A percentile compares a stretch with the other conserved stretches of the same genome.
Conservation (phyloP, 2,888 invertebrate species). For the Sesia bembeciformis region DNA sequence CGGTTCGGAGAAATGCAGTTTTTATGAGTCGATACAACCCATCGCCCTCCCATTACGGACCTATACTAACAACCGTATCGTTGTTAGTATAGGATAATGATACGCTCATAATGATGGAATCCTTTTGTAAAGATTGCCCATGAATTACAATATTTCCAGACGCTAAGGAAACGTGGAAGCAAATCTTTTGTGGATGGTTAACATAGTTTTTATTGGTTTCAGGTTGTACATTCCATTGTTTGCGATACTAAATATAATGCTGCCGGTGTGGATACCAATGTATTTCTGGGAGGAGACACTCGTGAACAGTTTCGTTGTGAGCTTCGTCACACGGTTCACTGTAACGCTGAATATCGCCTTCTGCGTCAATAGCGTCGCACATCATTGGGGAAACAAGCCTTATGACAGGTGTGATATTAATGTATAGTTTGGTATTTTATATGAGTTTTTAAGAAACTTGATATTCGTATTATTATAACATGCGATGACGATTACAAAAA, state of each 20-base stretch:
- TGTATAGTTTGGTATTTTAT: too few relatives aligned
- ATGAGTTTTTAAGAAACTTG: too few relatives aligned
- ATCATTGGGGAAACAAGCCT: slow-evolving; percentile 93
- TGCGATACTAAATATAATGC: slow-evolving; percentile 76
- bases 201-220: slow-evolving; percentile 19
- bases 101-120: background rate
- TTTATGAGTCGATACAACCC: background rate
- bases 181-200: too few relatives aligned
- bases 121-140: too few relatives aligned
- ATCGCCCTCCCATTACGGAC: background rate
- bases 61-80: background rate
- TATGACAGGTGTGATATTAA: slow-evolving; percentile 81
- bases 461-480: too few relatives aligned
- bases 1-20: background rate
- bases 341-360: slow-evolving; percentile 92
- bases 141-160: too few relatives aligned
- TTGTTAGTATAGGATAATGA: too few relatives aligned
- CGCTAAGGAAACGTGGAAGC: too few relatives aligned
- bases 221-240: slow-evolving; percentile 83
- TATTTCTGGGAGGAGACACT: slow-evolving; percentile 89
- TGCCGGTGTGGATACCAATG: slow-evolving; percentile 86
- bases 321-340: slow-evolving; percentile 88
- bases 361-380: slow-evolving; percentile 95
- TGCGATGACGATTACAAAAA: too few relatives aligned
- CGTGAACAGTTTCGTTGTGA: slow-evolving; percentile 86